Base-by-base conservation (phyloP, 2,113 vertebrate species). In the Myrmophylax atrothorax region DNA sequence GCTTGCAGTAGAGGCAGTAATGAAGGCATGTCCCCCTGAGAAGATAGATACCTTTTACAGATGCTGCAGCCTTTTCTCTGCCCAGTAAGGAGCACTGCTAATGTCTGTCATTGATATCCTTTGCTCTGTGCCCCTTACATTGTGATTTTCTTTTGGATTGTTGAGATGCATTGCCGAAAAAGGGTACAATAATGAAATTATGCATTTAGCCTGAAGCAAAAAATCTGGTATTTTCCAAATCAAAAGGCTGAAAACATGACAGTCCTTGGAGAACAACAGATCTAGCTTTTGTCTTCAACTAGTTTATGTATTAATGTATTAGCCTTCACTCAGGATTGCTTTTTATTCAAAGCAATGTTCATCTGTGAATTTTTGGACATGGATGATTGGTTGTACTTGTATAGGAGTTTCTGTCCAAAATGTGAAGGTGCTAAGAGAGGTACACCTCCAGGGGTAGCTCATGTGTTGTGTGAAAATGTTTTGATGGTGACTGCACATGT, bases 1-100 rank as follows among this genome's bases (percentile, higher is more conserved):
- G 62, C 60, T 95, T 91, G 87, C 91, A 87, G 75, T 80, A 91
- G 78, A 75, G 88, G 56, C 75, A 87, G 42, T 93, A 97, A 90
- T 94, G 49, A 93, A 79, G 92, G 60, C 31, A 28, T 64, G 87
- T 56, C 37, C 79, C 79, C 83, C 59, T 74, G 92, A 94, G 95
- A 87, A 62, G 42, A 35, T 4, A 90, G 52, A 31, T 53, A 74
- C 46, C 33, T 85, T 81, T 74, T 87, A 62, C 59, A 88, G 89
- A 47, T 88, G 55, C 84, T 86, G 20, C 68, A 87, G 56, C 53
- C 76, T 79, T 84, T 84, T 69, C 74, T 82, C 72, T 81, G 84
- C 56, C 76, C 68, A 66, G 31, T 74, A 78, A 60, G 47, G 46
- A 89, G 67, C 49, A 31, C 19, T 73, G 70, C 25, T 19, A 9